Conservation (phyloP, 2,113 vertebrate genomes). For the Thamnaconus septentrionalis region DNA sequence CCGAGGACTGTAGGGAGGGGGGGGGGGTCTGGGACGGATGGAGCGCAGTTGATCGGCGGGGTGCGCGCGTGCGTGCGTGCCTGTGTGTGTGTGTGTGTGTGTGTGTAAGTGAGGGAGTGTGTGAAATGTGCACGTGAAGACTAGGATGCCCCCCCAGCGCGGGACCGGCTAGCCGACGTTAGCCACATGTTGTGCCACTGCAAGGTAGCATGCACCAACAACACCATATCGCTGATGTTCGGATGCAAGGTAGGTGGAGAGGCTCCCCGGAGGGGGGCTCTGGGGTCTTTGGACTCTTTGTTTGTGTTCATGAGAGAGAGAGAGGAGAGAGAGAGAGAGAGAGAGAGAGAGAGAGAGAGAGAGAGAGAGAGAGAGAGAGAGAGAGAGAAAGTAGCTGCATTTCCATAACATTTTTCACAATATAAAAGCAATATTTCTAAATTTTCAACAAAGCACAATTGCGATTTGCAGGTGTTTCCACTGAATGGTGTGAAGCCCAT, state of each 20-base stretch:
- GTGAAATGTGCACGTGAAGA: constrained; percentile 60
- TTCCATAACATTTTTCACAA: no score
- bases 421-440: no score
- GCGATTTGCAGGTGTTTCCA: no score
- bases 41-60: constrained; percentile 41
- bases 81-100: constrained; percentile 29
- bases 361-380: not conserved
- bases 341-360: not conserved
- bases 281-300: not conserved
- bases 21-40: constrained; percentile 47
- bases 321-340: not conserved
- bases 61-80: constrained; percentile 46
- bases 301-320: not conserved
- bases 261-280: no score
- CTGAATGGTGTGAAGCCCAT: no score
- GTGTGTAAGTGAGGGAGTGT: constrained; percentile 28
- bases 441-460: no score
- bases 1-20: constrained; percentile 3
- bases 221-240: constrained; percentile 89
- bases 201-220: constrained; percentile 91
- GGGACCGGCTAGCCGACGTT: constrained; percentile 72
- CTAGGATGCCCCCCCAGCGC: constrained; percentile 68
- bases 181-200: constrained; percentile 87
- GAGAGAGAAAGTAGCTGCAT: not conserved
- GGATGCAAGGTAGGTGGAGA: constrained; percentile 86